phyloP scores from a whole-genome alignment of 2,113 vertebrate genomes.

The Pleuronectes platessa region DNA sequence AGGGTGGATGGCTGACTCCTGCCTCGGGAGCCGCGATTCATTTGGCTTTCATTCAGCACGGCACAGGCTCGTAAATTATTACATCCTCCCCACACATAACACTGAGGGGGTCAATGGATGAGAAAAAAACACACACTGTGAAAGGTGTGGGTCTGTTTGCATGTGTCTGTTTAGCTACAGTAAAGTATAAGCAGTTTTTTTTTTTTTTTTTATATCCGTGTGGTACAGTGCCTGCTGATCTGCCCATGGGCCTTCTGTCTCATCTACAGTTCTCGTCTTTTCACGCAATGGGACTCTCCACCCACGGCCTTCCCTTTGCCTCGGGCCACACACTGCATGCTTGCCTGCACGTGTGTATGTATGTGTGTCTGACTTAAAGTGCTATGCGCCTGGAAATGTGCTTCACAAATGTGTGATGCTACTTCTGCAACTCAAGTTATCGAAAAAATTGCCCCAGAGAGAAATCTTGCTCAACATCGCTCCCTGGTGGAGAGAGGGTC shows the following conservation, averaged over 20 bases:
- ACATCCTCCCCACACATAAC: conserved; percentile 34
- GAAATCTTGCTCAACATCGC: conserved; percentile 49
- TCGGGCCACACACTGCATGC: conserved; percentile 57
- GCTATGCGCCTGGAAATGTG: conserved; percentile 21
- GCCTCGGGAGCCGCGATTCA: conserved; percentile 29
- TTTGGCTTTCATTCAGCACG: conserved; percentile 62
- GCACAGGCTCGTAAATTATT: conserved; percentile 57
- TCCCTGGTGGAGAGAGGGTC: conserved; percentile 54
- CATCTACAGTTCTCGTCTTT: conserved; percentile 64
- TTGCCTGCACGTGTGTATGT: conserved; percentile 29
- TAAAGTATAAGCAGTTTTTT: conserved; percentile 28
- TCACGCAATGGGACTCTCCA: conserved; percentile 72
- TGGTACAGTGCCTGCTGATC: conserved; percentile 63
- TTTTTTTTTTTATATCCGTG: conserved; percentile 64
- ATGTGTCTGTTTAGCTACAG: conserved; percentile 37
- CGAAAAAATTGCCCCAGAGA: conserved; percentile 45
- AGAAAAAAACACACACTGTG: conserved; percentile 34
- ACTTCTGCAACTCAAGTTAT: conserved; percentile 27
- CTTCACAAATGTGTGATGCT: conserved; percentile 10
- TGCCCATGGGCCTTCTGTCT: conserved; percentile 73
- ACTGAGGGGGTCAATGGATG: conserved; percentile 23
- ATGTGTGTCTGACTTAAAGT: conserved; percentile 30
- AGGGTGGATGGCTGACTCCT: conserved; percentile 50
- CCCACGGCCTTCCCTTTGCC: conserved; percentile 63
- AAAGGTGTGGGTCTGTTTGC: conserved; percentile 26